A percentile compares a stretch with the other conserved stretches of the same genome.
These are phyloP conservation scores for Drosophila seguyi DNA, from an alignment of 1,140 invertebrate genomes.

Conservation along the genomic window DNA sequence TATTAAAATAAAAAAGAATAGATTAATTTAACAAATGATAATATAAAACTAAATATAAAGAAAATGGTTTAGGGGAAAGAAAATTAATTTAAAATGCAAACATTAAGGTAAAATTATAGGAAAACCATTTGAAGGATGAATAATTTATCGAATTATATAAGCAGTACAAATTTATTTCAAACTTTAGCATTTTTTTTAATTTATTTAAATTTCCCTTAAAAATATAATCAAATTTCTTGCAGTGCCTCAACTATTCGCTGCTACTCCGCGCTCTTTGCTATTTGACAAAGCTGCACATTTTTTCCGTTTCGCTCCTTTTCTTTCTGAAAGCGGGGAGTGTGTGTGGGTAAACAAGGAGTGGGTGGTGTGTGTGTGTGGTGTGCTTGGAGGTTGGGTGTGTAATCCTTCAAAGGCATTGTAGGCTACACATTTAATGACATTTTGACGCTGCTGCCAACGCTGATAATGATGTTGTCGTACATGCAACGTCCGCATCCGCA, in stretches of 20 bases:
- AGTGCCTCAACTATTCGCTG: conserved; percentile 36
- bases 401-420: conserved; percentile 80
- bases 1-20: too few relatives aligned
- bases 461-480: conserved; percentile 77
- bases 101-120: too few relatives aligned
- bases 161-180: too few relatives aligned
- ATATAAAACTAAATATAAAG: too few relatives aligned
- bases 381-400: conserved; percentile 39
- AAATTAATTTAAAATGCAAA: too few relatives aligned
- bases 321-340: conserved; percentile 29
- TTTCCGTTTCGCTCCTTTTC: conserved; percentile 45
- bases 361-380: not conserved
- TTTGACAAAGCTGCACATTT: conserved; percentile 78
- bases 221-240: conserved; percentile 1
- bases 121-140: too few relatives aligned
- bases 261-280: conserved; percentile 59
- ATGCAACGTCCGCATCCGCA: conserved; percentile 66
- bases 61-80: too few relatives aligned
- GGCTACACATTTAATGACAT: conserved; percentile 79
- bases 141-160: too few relatives aligned
- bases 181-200: too few relatives aligned
- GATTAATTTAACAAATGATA: too few relatives aligned
- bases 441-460: conserved; percentile 78
- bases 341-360: conserved; percentile 30
- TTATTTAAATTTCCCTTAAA: too few relatives aligned